phyloP scores from a whole-genome alignment of 92 coral and sea anemone species.

The Zoanthus sociatus region DNA sequence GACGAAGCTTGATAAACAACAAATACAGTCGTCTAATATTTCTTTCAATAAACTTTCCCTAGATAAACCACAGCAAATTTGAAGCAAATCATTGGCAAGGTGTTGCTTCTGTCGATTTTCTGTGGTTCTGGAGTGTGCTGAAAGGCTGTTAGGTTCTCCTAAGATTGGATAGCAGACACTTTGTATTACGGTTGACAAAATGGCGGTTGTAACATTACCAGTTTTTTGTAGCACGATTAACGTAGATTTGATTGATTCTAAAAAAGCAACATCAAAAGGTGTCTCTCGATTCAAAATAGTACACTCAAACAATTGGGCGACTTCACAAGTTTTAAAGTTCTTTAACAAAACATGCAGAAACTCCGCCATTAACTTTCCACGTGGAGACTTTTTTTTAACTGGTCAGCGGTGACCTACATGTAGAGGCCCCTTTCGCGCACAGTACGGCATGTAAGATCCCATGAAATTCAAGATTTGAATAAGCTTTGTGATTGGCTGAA shows the following conservation, averaged over 20 bases:
- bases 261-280: slow-evolving; percentile 62
- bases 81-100: slow-evolving; percentile 69
- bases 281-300: slow-evolving; percentile 3
- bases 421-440: too few relatives aligned
- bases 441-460: too few relatives aligned
- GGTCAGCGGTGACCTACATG: slow-evolving; percentile 18
- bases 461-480: too few relatives aligned
- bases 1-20: slow-evolving; percentile 43
- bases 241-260: slow-evolving; percentile 70
- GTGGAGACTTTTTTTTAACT: not conserved
- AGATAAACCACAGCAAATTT: slow-evolving; percentile 67
- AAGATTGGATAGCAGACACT: slow-evolving; percentile 70
- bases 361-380: slow-evolving; percentile 10
- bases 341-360: slow-evolving; percentile 21
- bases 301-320: not conserved
- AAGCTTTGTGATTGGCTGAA: too few relatives aligned
- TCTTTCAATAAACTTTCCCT: slow-evolving; percentile 52
- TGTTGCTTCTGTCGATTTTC: slow-evolving; percentile 59
- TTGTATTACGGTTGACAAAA: slow-evolving; percentile 36
- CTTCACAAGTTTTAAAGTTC: slow-evolving; percentile 3
- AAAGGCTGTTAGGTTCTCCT: not conserved
- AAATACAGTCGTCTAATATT: slow-evolving; percentile 55
- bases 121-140: not conserved
- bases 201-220: slow-evolving; percentile 49
- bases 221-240: slow-evolving; percentile 62